phyloP scores from a whole-genome alignment of 2,113 vertebrate genomes.

The Monopterus albus region DNA sequence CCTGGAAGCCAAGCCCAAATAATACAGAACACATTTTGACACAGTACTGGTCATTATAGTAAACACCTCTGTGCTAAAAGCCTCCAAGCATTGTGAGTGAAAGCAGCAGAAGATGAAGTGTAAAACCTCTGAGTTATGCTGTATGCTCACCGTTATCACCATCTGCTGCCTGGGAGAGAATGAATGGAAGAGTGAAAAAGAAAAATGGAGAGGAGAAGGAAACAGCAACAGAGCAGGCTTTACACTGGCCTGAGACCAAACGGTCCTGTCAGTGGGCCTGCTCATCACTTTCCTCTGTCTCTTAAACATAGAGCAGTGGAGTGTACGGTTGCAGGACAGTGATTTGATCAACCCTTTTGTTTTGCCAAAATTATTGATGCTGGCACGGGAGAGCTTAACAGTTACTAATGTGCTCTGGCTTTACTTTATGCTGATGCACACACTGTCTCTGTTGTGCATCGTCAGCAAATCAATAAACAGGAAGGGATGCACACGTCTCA shows the following conservation, averaged over 20 bases:
- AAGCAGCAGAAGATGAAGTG: constrained; percentile 35
- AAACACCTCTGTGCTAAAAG: constrained; percentile 18
- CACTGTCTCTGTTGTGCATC: not conserved
- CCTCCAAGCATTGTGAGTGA: constrained; percentile 6
- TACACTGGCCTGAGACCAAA: constrained; percentile 50
- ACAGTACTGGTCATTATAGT: constrained; percentile 21
- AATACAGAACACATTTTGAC: not conserved
- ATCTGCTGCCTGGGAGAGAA: constrained; percentile 17
- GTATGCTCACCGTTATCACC: constrained; percentile 27
- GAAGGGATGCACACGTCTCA: not conserved
- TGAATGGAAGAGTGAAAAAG: constrained; percentile 28
- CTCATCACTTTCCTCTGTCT: constrained; percentile 46
- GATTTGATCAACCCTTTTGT: constrained; percentile 29
- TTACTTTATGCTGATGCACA: constrained; percentile 5
- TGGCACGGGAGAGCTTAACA: not conserved
- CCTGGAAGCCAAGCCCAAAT: not conserved
- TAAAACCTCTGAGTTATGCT: constrained; percentile 27
- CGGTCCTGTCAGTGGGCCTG: constrained; percentile 12
- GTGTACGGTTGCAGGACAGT: constrained; percentile 20
- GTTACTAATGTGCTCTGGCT: constrained; percentile 13
- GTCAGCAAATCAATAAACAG: constrained; percentile 27
- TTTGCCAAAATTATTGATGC: constrained; percentile 53
- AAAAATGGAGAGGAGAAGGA: constrained; percentile 4
- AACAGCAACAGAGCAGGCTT: constrained; percentile 21
- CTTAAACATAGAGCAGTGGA: constrained; percentile 26